phyloP scores from a whole-genome alignment of 2,797 vertebrate species.

The Sebastes aleutianus region DNA sequence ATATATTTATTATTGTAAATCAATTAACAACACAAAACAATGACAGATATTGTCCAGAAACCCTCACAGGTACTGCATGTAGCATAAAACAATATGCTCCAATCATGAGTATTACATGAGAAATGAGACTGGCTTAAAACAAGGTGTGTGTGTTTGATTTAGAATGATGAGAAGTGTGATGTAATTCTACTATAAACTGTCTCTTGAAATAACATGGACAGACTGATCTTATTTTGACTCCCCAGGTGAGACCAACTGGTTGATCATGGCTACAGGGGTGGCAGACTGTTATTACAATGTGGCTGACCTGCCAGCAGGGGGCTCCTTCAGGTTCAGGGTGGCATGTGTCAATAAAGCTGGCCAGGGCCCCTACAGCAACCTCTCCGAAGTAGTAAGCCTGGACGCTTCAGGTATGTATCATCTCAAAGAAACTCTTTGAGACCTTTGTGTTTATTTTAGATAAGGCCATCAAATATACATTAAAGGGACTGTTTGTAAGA shows the following conservation, averaged over 20 bases:
- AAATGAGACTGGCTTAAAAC: not conserved
- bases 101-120: not conserved
- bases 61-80: too few species aligned
- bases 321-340: constrained; percentile 90
- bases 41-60: too few species aligned
- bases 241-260: constrained; percentile 91
- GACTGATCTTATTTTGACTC: not conserved
- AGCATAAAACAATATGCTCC: too few species aligned
- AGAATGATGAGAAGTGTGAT: not conserved
- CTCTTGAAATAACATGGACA: not conserved
- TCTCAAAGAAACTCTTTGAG: not conserved
- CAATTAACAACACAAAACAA: too few species aligned
- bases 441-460: not conserved
- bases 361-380: constrained; percentile 93
- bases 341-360: constrained; percentile 96
- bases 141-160: not conserved
- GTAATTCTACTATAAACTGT: not conserved
- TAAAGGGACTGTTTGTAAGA: too few species aligned
- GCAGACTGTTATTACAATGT: constrained; percentile 95
- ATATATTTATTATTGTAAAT: too few species aligned
- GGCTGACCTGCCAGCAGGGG: constrained; percentile 84
- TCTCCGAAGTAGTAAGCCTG: constrained; percentile 85
- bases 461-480: not conserved
- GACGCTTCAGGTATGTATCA: constrained; percentile 81
- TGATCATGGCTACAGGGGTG: constrained; percentile 88